Conservation (phyloP, 2,113 vertebrate genomes). For the Otis tarda region DNA sequence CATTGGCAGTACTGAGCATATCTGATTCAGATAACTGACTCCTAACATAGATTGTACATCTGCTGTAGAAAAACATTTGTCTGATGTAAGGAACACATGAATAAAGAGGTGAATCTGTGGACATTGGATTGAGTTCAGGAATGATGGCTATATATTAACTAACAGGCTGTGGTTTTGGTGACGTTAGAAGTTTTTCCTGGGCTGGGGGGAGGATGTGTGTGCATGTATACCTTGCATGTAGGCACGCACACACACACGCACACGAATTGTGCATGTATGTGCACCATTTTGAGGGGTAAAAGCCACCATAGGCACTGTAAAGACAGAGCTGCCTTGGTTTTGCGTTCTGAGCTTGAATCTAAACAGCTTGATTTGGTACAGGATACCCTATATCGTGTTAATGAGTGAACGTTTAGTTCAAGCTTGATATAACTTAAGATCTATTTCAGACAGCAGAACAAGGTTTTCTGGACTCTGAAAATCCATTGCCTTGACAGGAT, state of each 20-base stretch:
- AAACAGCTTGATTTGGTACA: background rate
- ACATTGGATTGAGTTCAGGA: background rate
- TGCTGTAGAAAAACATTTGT: conserved; percentile 14
- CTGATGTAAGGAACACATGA: background rate
- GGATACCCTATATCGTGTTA: background rate
- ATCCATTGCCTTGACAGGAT: background rate
- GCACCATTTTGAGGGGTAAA: background rate
- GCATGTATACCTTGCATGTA: background rate
- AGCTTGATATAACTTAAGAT: background rate
- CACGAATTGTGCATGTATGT: background rate
- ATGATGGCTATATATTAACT: background rate
- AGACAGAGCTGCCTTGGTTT: background rate
- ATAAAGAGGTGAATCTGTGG: background rate
- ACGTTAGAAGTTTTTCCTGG: background rate
- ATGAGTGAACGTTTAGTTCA: background rate
- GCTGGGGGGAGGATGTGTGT: too few species aligned
- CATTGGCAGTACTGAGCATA: background rate
- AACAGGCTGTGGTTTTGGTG: background rate
- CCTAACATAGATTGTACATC: background rate
- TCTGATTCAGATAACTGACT: background rate
- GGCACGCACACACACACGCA: background rate
- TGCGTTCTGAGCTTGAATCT: background rate
- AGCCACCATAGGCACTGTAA: background rate
- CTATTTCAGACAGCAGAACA: background rate
- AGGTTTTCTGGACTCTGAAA: background rate